phyloP scores from a whole-genome alignment of 2,888 invertebrate species.

The Petrolisthes cinctipes region DNA sequence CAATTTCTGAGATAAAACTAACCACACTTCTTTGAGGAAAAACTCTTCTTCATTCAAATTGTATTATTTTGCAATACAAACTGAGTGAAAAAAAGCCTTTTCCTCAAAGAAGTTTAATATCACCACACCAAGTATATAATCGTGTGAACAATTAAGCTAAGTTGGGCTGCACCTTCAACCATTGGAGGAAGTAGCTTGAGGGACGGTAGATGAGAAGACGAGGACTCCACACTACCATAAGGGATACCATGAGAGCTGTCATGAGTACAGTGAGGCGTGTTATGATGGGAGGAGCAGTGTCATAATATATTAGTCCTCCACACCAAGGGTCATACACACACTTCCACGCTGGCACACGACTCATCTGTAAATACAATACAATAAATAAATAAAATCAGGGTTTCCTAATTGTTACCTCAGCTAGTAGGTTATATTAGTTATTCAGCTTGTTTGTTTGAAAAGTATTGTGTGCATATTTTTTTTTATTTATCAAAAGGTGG shows the following conservation, averaged over 20 bases:
- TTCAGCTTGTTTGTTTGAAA: not conserved
- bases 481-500: too few species aligned
- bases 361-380: slow-evolving; percentile 14
- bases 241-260: slow-evolving; percentile 26
- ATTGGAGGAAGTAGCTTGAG: slow-evolving; percentile 11
- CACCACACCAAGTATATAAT: too few species aligned
- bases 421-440: not conserved
- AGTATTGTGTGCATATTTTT: too few species aligned
- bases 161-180: not conserved
- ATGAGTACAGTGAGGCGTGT: slow-evolving; percentile 37
- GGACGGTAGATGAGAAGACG: slow-evolving; percentile 42
- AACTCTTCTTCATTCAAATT: too few species aligned
- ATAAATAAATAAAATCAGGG: not conserved
- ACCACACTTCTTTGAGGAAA: too few species aligned
- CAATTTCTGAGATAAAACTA: too few species aligned
- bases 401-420: not conserved
- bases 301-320: slow-evolving; percentile 9
- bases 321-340: slow-evolving; percentile 47
- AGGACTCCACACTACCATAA: slow-evolving; percentile 32
- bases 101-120: too few species aligned
- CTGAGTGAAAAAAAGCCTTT: too few species aligned
- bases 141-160: too few species aligned
- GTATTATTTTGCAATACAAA: too few species aligned
- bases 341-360: slow-evolving; percentile 30
- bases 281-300: slow-evolving; percentile 35